Percentiles rank a stretch among this genome's conserved stretches.
Evolutionary conservation across 2,113 vertebrate species (phyloP).

Genomic region (Synodontis membranacea): DNA sequence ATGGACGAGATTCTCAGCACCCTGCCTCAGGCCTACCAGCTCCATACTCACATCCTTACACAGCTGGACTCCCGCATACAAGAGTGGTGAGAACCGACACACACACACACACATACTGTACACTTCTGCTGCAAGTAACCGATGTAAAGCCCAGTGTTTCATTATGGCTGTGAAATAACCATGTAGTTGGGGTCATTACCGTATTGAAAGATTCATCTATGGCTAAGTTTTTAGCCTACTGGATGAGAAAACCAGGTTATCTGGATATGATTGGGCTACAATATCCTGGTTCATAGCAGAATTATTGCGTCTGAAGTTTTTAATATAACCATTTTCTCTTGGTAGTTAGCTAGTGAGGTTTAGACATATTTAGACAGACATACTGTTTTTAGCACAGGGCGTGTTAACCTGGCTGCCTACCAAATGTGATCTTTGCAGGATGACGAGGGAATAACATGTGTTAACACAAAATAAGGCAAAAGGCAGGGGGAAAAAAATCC

Average conservation of each 20-base stretch:
- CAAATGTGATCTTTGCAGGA: neutral
- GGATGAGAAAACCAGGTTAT: too few species aligned
- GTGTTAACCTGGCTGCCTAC: neutral
- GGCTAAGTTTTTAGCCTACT: too few species aligned
- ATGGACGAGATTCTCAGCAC: constrained; percentile 83
- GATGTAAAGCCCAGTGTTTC: neutral
- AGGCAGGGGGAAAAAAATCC: too few species aligned
- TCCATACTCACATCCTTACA: constrained; percentile 82
- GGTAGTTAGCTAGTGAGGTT: neutral
- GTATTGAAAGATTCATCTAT: too few species aligned
- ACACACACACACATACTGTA: too few species aligned
- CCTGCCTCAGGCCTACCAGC: constrained; percentile 80
- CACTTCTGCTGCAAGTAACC: neutral
- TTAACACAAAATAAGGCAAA: too few species aligned
- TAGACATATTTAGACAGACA: neutral
- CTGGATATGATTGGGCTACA: too few species aligned
- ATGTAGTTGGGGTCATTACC: neutral
- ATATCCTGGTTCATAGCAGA: too few species aligned
- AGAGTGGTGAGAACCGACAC: constrained; percentile 76
- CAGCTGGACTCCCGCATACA: constrained; percentile 82
- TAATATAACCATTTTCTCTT: too few species aligned
- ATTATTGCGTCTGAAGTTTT: too few species aligned
- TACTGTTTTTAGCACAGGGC: neutral
- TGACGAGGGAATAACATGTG: neutral
- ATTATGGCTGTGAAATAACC: neutral